Evolutionary conservation across 2,113 vertebrate species (phyloP).

Genomic region (Ophthalmolycus amberensis): DNA sequence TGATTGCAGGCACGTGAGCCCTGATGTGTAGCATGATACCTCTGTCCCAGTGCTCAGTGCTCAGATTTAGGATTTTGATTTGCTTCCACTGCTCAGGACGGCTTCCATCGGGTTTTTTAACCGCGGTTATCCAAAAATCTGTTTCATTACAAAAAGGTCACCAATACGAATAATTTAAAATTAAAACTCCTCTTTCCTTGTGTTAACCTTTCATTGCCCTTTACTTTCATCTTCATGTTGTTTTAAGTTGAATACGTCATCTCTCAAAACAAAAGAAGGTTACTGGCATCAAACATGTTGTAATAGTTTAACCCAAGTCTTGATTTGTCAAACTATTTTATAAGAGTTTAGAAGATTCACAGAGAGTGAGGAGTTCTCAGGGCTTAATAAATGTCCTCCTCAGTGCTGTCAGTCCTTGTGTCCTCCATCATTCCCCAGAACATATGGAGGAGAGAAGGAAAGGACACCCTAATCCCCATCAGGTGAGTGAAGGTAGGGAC

Average conservation of each 20-base stretch:
- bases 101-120: constrained; percentile 35
- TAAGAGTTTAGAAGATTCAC: constrained; percentile 7
- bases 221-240: not conserved
- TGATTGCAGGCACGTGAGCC: constrained; percentile 14
- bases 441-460: constrained; percentile 8
- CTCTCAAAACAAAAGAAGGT: constrained; percentile 8
- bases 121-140: constrained; percentile 53
- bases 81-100: not conserved
- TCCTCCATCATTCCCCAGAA: constrained; percentile 19
- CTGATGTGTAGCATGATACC: constrained; percentile 21
- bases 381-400: constrained; percentile 49
- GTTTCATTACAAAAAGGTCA: constrained; percentile 52
- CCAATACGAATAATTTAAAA: constrained; percentile 45
- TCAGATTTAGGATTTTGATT: not conserved
- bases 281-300: not conserved
- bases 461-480: not conserved
- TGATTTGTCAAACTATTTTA: constrained; percentile 9
- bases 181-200: constrained; percentile 13
- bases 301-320: not conserved
- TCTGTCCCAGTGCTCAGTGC: not conserved
- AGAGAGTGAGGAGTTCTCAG: constrained; percentile 40
- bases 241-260: not conserved
- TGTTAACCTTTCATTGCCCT: constrained; percentile 3
- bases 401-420: constrained; percentile 23
- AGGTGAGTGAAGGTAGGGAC: constrained; percentile 7